These are phyloP conservation scores for Teleiodes luculella DNA, from an alignment of 2,888 invertebrate genomes.

Conservation along the genomic window DNA sequence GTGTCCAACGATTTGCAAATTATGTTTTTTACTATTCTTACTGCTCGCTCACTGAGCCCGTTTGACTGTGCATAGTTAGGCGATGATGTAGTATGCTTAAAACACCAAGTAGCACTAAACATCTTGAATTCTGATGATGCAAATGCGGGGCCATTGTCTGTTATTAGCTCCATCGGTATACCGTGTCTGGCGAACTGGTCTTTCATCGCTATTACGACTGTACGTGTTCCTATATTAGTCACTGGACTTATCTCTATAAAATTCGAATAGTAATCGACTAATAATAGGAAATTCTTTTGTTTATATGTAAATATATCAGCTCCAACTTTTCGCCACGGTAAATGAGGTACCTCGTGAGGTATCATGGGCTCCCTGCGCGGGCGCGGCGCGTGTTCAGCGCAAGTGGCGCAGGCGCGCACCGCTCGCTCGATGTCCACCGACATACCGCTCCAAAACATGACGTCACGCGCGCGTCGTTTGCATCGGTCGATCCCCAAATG, in stretches of 20 bases:
- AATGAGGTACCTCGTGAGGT: not conserved
- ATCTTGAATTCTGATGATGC: constrained; percentile 18
- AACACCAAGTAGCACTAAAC: constrained; percentile 18
- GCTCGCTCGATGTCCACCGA: constrained; percentile 15
- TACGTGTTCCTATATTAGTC: not conserved
- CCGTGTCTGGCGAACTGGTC: constrained; percentile 23
- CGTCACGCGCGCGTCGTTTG: constrained; percentile 20
- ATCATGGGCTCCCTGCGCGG: not conserved
- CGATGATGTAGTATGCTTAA: constrained; percentile 18
- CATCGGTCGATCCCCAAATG: constrained; percentile 17
- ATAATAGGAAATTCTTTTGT: not conserved
- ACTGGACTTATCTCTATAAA: not conserved
- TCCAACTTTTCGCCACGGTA: not conserved
- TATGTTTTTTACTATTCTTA: constrained; percentile 20
- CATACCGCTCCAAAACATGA: constrained; percentile 20
- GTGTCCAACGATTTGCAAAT: constrained; percentile 15
- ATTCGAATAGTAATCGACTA: constrained; percentile 5
- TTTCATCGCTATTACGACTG: constrained; percentile 13
- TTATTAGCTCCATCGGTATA: constrained; percentile 19
- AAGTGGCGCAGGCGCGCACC: not conserved
- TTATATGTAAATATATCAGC: not conserved
- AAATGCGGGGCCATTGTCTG: constrained; percentile 23
- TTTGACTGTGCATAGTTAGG: constrained; percentile 21
- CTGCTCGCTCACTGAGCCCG: constrained; percentile 20
- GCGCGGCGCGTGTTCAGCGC: constrained; percentile 3